These are phyloP conservation scores for Ctena decussata DNA, from an alignment of 2,888 invertebrate genomes.

Conservation along the genomic window DNA sequence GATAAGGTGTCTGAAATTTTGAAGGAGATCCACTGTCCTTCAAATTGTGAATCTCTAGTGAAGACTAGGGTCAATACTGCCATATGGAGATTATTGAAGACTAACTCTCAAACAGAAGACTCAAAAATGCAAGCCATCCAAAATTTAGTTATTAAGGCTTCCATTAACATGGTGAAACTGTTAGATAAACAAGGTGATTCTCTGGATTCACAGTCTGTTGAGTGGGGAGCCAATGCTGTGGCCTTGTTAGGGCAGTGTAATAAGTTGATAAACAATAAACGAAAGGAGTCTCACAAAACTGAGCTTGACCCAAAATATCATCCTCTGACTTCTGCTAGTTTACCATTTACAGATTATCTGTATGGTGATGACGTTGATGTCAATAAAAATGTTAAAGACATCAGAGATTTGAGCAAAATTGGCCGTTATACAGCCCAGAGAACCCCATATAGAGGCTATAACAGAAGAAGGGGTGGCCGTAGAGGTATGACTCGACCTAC, in stretches of 20 bases:
- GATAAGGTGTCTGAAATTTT: constrained; percentile 12
- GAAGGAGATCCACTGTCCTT: constrained; percentile 34
- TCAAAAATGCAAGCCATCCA: constrained; percentile 35
- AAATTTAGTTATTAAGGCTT: constrained; percentile 25
- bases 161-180: constrained; percentile 21
- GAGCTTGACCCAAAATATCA: constrained; percentile 38
- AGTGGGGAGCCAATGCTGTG: not conserved
- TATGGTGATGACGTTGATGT: constrained; percentile 50
- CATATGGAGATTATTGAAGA: constrained; percentile 44
- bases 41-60: constrained; percentile 29
- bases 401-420: constrained; percentile 34
- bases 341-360: constrained; percentile 38
- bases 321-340: constrained; percentile 25
- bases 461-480: too few species aligned
- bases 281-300: constrained; percentile 17
- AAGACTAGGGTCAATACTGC: constrained; percentile 42
- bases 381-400: constrained; percentile 44
- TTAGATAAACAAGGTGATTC: constrained; percentile 19
- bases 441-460: too few species aligned
- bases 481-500: too few species aligned
- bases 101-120: not conserved
- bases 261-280: constrained; percentile 19
- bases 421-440: too few species aligned
- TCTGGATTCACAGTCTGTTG: not conserved
- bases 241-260: constrained; percentile 18